Conservation (phyloP, 1,140 invertebrate species). For the Chionoecetes opilio region DNA sequence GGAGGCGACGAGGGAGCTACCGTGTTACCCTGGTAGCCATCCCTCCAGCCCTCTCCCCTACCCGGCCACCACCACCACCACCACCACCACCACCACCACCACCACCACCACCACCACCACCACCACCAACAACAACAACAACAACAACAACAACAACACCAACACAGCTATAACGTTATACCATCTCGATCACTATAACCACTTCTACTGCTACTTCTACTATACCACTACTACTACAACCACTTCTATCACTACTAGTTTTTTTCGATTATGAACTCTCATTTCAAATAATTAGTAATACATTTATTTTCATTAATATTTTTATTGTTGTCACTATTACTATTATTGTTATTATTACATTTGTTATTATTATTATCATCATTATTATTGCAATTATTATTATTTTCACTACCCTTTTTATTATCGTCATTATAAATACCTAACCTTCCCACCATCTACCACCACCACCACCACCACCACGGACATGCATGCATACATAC, state of each 20-base stretch:
- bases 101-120: not conserved
- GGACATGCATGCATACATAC: not conserved
- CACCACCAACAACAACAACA: not conserved
- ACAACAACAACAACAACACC: not conserved
- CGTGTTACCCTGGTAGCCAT: not conserved
- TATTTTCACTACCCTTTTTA: not conserved
- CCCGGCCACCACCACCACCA: not conserved
- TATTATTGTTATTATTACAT: not conserved
- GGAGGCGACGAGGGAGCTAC: not conserved
- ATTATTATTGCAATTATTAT: not conserved
- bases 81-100: conserved; percentile 20
- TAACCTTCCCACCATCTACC: not conserved
- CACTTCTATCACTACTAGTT: not conserved
- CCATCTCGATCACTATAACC: not conserved
- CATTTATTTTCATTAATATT: too few species aligned
- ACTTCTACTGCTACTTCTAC: not conserved
- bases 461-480: conserved; percentile 35
- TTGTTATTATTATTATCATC: not conserved
- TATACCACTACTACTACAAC: not conserved
- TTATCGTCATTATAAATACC: not conserved
- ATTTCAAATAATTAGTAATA: too few species aligned
- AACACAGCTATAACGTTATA: not conserved
- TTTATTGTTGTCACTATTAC: not conserved
- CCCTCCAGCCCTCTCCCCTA: not conserved
- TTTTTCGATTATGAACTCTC: too few species aligned